Evolutionary conservation across 2,113 vertebrate species (phyloP).

Genomic region (Condylura cristata): DNA sequence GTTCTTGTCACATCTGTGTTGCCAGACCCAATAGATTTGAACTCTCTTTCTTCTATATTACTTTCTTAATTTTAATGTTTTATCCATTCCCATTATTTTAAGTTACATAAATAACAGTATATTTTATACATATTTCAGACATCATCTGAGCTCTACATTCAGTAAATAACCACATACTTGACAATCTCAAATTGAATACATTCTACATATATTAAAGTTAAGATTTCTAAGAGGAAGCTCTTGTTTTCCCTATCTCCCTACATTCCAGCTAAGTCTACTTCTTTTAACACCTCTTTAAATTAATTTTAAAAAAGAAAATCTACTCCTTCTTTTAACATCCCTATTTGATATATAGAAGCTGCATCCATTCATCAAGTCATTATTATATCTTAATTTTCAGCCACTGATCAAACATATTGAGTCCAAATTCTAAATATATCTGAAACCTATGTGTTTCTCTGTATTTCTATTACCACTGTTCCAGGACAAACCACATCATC

Average conservation of each 20-base stretch:
- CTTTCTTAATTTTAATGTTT: not conserved
- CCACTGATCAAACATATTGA: not conserved
- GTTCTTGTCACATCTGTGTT: not conserved
- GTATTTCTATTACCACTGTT: not conserved
- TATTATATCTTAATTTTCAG: not conserved
- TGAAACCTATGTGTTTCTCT: not conserved
- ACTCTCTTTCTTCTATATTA: not conserved
- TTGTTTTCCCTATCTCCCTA: not conserved
- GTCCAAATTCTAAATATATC: slow-evolving; percentile 25
- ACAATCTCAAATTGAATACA: not conserved
- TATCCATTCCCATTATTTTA: not conserved
- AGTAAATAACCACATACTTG: not conserved
- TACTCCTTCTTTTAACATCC: not conserved
- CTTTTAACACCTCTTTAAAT: no score
- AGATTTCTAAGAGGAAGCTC: not conserved
- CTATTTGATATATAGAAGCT: not conserved
- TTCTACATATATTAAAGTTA: not conserved
- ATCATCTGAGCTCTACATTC: not conserved
- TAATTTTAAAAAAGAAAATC: not conserved
- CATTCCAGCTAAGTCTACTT: not conserved
- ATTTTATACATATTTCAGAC: not conserved
- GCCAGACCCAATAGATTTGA: not conserved
- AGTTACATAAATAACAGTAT: not conserved
- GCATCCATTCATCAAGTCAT: not conserved
- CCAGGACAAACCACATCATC: not conserved